Conservation (phyloP, 1,140 invertebrate species). For the Calosoma granatense region DNA sequence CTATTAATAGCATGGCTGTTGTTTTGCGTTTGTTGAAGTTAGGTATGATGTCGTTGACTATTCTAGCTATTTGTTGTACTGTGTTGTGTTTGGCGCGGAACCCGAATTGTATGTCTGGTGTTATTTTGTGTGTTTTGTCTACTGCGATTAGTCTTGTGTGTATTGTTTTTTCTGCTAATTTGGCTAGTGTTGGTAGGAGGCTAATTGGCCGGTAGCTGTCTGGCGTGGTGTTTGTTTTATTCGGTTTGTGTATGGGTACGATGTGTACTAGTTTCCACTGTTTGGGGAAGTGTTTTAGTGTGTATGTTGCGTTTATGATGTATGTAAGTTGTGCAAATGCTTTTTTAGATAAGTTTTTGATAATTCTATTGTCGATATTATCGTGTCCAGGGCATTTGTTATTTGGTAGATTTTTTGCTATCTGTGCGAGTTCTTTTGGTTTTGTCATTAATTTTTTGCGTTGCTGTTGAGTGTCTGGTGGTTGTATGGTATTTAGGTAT, state of each 20-base stretch:
- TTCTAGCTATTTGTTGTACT: slow-evolving; percentile 26
- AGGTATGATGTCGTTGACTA: background rate
- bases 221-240: slow-evolving; percentile 6
- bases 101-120: slow-evolving; percentile 29
- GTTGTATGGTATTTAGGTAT: no score
- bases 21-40: slow-evolving; percentile 14
- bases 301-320: background rate
- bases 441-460: no score
- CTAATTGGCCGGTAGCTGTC: slow-evolving; percentile 27
- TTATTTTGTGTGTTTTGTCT: slow-evolving; percentile 18
- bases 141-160: slow-evolving; percentile 15
- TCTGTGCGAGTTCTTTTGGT: no score
- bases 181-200: slow-evolving; percentile 23
- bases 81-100: slow-evolving; percentile 30
- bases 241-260: background rate
- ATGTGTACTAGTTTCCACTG: background rate
- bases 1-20: slow-evolving; percentile 21
- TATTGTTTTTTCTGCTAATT: slow-evolving; percentile 25
- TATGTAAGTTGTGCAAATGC: background rate
- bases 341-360: background rate
- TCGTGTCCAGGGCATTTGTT: no score
- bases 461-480: no score
- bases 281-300: background rate
- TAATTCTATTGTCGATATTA: no score
- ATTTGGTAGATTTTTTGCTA: no score